These are phyloP conservation scores for Zaprionus davidi DNA, from an alignment of 1,140 invertebrate genomes.

Conservation along the genomic window DNA sequence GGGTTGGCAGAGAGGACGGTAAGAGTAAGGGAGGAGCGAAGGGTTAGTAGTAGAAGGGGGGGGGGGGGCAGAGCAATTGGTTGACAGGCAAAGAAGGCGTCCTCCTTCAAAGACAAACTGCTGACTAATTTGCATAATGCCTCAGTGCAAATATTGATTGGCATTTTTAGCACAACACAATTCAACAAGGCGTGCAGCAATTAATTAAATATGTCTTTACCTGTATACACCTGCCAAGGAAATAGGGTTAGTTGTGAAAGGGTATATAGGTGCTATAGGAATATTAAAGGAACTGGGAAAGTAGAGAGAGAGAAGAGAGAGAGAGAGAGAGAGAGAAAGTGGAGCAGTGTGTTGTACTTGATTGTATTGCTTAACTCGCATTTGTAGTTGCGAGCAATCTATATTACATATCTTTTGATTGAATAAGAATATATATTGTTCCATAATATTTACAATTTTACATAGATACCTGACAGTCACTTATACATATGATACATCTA, in stretches of 20 bases:
- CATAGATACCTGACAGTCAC: no score
- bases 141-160: slow-evolving; percentile 35
- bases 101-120: not conserved
- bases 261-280: not conserved
- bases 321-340: no score
- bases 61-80: not conserved
- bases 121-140: slow-evolving; percentile 49
- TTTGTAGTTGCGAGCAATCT: no score
- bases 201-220: slow-evolving; percentile 29
- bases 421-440: no score
- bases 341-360: not conserved
- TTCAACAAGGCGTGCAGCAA: slow-evolving; percentile 18
- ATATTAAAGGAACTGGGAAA: not conserved
- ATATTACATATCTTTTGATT: no score
- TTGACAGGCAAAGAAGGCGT: slow-evolving; percentile 8
- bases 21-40: no score
- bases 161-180: slow-evolving; percentile 10
- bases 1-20: not conserved
- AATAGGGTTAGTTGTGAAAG: not conserved
- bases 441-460: no score
- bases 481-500: no score
- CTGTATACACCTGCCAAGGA: not conserved
- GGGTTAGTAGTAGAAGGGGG: slow-evolving; percentile 19
- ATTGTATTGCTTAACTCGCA: no score
- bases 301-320: not conserved